phyloP scores from a whole-genome alignment of 2,888 invertebrate species.

The Autographa pulchrina region DNA sequence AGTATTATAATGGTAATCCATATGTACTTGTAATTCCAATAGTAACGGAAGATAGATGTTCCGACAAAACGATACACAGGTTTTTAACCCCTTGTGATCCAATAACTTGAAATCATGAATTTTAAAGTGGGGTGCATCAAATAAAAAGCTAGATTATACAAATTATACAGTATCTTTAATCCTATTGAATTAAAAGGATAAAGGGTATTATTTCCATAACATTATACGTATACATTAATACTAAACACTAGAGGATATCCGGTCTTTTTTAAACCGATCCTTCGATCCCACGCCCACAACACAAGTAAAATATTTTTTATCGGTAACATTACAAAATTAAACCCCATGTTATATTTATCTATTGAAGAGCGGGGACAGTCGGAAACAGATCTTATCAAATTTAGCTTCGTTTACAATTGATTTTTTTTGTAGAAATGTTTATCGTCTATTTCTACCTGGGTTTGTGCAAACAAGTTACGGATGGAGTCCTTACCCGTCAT shows the following conservation, averaged over 20 bases:
- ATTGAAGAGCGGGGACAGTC: constrained; percentile 60
- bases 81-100: constrained; percentile 34
- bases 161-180: constrained; percentile 59
- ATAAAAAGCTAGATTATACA: constrained; percentile 44
- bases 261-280: constrained; percentile 72
- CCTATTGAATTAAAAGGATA: constrained; percentile 59
- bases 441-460: constrained; percentile 64
- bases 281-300: constrained; percentile 78
- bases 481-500: constrained; percentile 49
- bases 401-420: constrained; percentile 61
- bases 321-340: constrained; percentile 71
- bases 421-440: constrained; percentile 56
- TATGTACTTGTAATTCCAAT: background rate
- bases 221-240: constrained; percentile 71
- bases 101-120: constrained; percentile 31
- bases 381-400: constrained; percentile 75
- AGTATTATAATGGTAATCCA: background rate
- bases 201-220: constrained; percentile 62
- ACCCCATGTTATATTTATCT: constrained; percentile 70
- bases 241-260: constrained; percentile 82
- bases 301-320: constrained; percentile 64
- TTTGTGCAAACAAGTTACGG: constrained; percentile 65
- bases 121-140: constrained; percentile 25
- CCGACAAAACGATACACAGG: constrained; percentile 8
- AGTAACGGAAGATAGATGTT: constrained; percentile 15